These are phyloP conservation scores for Nephotettix cincticeps DNA, from an alignment of 1,140 invertebrate genomes.

Conservation along the genomic window DNA sequence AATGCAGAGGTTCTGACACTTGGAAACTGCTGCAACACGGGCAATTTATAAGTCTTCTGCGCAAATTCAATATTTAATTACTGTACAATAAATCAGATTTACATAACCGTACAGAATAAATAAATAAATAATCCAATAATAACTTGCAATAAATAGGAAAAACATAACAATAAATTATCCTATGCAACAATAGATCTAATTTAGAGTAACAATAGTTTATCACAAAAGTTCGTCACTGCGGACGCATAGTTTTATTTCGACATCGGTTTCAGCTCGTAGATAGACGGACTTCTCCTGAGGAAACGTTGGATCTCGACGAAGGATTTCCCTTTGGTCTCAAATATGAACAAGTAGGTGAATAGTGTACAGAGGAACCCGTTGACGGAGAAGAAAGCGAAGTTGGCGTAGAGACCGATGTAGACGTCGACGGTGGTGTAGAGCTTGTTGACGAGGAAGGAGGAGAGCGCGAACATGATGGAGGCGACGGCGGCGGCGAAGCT, in stretches of 20 bases:
- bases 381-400: slow-evolving; percentile 38
- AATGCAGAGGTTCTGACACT: no score
- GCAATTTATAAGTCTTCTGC: no score
- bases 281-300: slow-evolving; percentile 42
- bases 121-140: no score
- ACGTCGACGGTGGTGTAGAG: slow-evolving; percentile 33
- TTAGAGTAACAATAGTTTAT: no score
- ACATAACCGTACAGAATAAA: no score
- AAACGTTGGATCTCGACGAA: slow-evolving; percentile 72
- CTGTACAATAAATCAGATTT: no score
- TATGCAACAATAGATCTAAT: no score
- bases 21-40: no score
- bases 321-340: slow-evolving; percentile 79
- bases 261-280: neutral
- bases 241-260: neutral
- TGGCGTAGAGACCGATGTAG: slow-evolving; percentile 28
- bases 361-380: slow-evolving; percentile 57
- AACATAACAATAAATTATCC: no score
- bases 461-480: slow-evolving; percentile 36
- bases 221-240: no score
- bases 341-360: slow-evolving; percentile 46
- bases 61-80: no score
- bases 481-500: slow-evolving; percentile 38
- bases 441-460: slow-evolving; percentile 39
- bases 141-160: no score